phyloP scores from a whole-genome alignment of 2,113 vertebrate species.

The Dryoscopus gambensis region DNA sequence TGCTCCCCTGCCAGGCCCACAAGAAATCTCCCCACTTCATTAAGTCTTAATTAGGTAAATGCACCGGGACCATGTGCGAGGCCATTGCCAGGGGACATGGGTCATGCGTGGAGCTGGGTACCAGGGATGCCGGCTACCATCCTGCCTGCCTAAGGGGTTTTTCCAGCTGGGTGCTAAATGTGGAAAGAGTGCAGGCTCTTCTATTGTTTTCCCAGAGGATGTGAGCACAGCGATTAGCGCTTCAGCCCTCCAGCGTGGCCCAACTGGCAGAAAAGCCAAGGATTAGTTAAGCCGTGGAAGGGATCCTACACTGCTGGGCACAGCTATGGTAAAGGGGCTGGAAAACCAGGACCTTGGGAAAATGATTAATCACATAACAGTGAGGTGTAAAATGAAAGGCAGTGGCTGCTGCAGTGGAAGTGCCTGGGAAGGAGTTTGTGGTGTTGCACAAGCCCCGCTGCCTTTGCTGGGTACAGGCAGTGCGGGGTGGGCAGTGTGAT shows the following conservation, averaged over 20 bases:
- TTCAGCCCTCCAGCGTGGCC: background rate
- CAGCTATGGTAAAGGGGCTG: background rate
- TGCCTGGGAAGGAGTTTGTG: background rate
- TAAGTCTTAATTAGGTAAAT: background rate
- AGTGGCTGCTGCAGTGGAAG: background rate
- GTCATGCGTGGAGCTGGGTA: fast-evolving
- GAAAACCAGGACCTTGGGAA: background rate
- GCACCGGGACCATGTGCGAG: fast-evolving
- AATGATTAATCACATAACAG: background rate
- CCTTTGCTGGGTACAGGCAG: background rate
- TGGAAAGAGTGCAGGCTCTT: background rate
- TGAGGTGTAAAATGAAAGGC: background rate
- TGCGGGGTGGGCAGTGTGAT: background rate
- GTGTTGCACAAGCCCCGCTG: background rate
- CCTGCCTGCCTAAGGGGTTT: background rate
- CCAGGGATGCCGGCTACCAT: background rate
- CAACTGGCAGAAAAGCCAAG: background rate
- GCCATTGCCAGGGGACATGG: background rate
- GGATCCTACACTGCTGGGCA: background rate
- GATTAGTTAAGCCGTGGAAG: background rate
- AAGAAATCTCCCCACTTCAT: background rate
- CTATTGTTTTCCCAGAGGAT: background rate
- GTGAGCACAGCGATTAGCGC: fast-evolving
- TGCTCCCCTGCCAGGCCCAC: background rate
- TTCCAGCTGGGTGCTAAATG: background rate